Evolutionary conservation across 2,797 vertebrate species (phyloP), one percentile per base, ranked within the genome.

Genomic region (Acrossocheilus fasciatus): DNA sequence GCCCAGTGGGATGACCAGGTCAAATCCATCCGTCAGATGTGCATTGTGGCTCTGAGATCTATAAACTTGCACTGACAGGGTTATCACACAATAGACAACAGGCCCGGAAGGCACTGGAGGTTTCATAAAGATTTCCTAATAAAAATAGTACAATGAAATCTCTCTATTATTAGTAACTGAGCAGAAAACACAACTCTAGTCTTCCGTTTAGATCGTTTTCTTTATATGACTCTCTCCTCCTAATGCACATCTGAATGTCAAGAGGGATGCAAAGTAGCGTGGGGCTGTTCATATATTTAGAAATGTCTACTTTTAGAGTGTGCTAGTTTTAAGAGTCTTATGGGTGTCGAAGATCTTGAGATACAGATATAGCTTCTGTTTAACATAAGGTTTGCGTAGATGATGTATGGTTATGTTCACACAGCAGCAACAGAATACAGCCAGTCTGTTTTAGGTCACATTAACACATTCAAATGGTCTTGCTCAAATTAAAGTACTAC

Each of bases 21-120:
- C 83, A 79, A 85, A 85, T 79, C 41, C 66, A 85, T 85, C 83
- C 4, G 2, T 85, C 75, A 79, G 50, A 70, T 36, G 83, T 70
- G 64, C 74, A 85, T 4, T 54, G 75, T 43, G 75, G 18, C 75
- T 34, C 47, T 45, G 75, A 79, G 75, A 70, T 79, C 83, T 85
- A 85, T 79, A 70, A 79, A 85, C 75, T 39, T 59, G 50, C 36
- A 78, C 83, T 79, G 83, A 79, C 83, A 79, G 75, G 75, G 66
- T 79, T 72, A 59, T 47, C 66, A 45, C 64, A 70, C 66, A 4
- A 39, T 41, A 70, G 34, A 34, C n/a, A 54, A 70, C 75, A 85
- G 50, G 26, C 39, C 50, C 20, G 11, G n/a, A n/a, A 75, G 77
- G 74, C 57, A 70, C 47, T 23, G n/a, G 23, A 43, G 83, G 15